These are phyloP conservation scores for Spodoptera frugiperda DNA, from an alignment of 1,140 invertebrate genomes.

Conservation along the genomic window DNA sequence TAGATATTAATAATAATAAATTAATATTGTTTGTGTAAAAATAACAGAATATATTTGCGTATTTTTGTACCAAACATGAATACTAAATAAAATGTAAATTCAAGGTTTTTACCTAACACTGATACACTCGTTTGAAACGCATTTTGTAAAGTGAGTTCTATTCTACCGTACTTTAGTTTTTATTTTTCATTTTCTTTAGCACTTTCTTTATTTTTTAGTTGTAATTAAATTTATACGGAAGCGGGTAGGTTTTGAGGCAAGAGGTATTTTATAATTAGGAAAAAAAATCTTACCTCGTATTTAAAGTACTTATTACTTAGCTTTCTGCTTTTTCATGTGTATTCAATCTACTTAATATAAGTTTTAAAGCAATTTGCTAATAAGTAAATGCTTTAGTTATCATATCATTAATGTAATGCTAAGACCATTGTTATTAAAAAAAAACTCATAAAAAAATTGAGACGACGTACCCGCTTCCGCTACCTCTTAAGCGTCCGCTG, in stretches of 20 bases:
- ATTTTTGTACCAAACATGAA: slow-evolving; percentile 69
- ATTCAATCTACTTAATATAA: too few species aligned
- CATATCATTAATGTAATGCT: too few species aligned
- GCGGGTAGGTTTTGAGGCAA: background rate
- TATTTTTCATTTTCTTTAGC: slow-evolving; percentile 23
- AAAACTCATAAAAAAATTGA: background rate
- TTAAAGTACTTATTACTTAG: too few species aligned
- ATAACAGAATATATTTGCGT: slow-evolving; percentile 54
- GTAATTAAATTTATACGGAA: slow-evolving; percentile 40
- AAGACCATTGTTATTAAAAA: background rate
- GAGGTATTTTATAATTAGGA: too few species aligned
- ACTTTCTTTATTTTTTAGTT: slow-evolving; percentile 32
- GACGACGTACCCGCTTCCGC: slow-evolving; percentile 31
- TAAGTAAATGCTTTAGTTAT: too few species aligned
- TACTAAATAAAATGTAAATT: slow-evolving; percentile 26
- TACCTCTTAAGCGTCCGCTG: slow-evolving; percentile 32
- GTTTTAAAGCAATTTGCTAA: too few species aligned
- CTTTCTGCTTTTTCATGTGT: background rate
- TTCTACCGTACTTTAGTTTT: slow-evolving; percentile 36
- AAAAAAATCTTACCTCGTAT: too few species aligned
- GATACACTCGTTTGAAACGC: slow-evolving; percentile 37
- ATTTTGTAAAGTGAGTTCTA: slow-evolving; percentile 39
- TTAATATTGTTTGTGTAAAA: slow-evolving; percentile 60
- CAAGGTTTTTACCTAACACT: slow-evolving; percentile 15
- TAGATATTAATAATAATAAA: slow-evolving; percentile 45